These are phyloP conservation scores for Polymixis flavicincta DNA, from an alignment of 2,888 invertebrate species.

Conservation along the genomic window DNA sequence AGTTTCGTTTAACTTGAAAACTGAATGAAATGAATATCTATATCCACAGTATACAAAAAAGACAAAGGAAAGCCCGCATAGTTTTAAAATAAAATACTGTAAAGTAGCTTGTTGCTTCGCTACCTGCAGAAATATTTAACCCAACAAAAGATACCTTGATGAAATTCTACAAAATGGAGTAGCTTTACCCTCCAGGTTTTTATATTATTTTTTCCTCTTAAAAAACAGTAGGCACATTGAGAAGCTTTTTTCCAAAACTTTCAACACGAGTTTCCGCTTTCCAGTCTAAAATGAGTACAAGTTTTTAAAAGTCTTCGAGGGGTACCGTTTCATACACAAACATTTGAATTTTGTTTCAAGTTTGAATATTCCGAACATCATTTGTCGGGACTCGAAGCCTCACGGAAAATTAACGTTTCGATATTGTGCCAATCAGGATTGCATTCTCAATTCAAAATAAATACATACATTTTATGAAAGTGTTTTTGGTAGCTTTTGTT, in stretches of 20 bases:
- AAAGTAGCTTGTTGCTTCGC: constrained; percentile 3
- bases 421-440: constrained; percentile 33
- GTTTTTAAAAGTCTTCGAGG: constrained; percentile 28
- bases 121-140: constrained; percentile 14
- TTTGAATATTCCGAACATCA: constrained; percentile 47
- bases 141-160: constrained; percentile 5
- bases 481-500: background rate
- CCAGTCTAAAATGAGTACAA: constrained; percentile 19
- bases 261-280: constrained; percentile 8
- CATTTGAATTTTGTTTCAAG: constrained; percentile 46
- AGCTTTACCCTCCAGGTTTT: background rate
- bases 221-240: background rate
- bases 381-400: constrained; percentile 26
- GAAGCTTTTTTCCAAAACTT: constrained; percentile 5
- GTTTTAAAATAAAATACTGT: constrained; percentile 22
- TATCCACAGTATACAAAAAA: background rate
- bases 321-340: constrained; percentile 31
- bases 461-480: background rate
- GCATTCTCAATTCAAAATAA: constrained; percentile 31
- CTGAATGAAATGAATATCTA: too few relatives aligned
- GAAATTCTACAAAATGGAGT: constrained; percentile 16
- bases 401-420: constrained; percentile 26
- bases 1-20: background rate
- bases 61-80: constrained; percentile 17
- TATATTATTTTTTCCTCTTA: constrained; percentile 1